Conservation (phyloP, 2,113 vertebrate species). For the Leptobrachium ailaonicum region DNA sequence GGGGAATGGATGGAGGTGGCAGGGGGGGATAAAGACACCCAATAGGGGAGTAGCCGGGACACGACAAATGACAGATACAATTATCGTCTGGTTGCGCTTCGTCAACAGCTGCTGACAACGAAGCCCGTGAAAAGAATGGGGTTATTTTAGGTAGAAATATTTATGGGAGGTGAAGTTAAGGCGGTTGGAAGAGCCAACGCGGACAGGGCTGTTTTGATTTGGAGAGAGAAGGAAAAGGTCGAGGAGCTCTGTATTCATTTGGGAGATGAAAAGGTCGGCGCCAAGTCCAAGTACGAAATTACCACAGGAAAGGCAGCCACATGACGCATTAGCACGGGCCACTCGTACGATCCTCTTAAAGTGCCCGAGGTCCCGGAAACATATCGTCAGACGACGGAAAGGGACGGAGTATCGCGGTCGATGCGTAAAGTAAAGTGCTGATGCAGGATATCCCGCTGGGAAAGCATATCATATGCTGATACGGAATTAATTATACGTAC, state of each 20-base stretch:
- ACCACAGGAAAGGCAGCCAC: neutral
- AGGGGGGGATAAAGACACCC: neutral
- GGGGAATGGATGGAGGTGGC: neutral
- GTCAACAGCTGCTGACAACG: constrained; percentile 16
- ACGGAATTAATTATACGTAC: too few relatives aligned
- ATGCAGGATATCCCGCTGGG: neutral
- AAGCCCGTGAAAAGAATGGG: constrained; percentile 12
- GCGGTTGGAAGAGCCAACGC: neutral
- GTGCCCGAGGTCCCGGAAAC: neutral
- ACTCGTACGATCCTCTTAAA: neutral
- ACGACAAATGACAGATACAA: constrained; percentile 19
- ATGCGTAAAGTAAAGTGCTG: neutral
- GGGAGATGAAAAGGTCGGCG: neutral
- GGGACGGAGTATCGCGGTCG: neutral
- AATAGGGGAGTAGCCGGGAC: neutral
- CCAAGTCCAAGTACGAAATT: constrained; percentile 3
- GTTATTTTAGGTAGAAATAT: neutral
- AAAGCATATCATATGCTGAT: too few relatives aligned
- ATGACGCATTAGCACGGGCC: neutral
- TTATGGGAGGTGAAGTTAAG: constrained; percentile 6
- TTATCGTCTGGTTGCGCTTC: constrained; percentile 5
- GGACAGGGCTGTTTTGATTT: neutral
- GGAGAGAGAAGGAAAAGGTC: neutral
- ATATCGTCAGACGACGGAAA: neutral
- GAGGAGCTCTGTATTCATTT: neutral